Percentiles rank a stretch among this genome's conserved stretches.
Conservation (phyloP, 2,888 invertebrate genomes). For the Adela reaumurella region DNA sequence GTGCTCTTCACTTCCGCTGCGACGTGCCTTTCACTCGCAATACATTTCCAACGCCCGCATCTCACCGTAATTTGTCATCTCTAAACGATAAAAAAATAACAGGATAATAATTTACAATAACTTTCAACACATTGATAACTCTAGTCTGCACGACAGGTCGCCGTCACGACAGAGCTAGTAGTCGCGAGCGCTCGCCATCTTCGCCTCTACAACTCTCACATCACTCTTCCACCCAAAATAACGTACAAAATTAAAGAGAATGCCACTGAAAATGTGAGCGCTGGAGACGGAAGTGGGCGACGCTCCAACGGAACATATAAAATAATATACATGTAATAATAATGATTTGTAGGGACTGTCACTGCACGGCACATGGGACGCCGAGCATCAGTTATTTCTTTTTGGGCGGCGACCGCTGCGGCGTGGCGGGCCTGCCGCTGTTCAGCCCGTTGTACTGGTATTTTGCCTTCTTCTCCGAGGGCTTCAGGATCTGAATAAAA, state of each 20-base stretch:
- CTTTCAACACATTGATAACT: constrained; percentile 35
- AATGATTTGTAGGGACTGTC: constrained; percentile 53
- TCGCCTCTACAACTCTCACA: too few species aligned
- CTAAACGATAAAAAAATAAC: constrained; percentile 28
- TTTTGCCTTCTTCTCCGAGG: constrained; percentile 99
- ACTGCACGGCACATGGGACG: constrained; percentile 51
- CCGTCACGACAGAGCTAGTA: too few species aligned
- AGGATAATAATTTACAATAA: constrained; percentile 32
- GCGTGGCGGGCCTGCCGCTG: constrained; percentile 81
- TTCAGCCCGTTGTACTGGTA: constrained; percentile 92
- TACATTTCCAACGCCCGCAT: constrained; percentile 45
- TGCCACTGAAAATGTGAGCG: too few species aligned
- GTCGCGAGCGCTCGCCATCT: too few species aligned
- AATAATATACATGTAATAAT: constrained; percentile 36
- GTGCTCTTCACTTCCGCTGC: constrained; percentile 50
- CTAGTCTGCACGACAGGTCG: too few species aligned
- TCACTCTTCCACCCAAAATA: constrained; percentile 45
- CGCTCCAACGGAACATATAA: constrained; percentile 36
- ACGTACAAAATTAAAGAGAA: constrained; percentile 37
- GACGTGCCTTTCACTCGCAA: constrained; percentile 34
- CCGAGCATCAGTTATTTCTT: constrained; percentile 64
- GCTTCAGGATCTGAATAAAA: constrained; percentile 88
- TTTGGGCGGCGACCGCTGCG: constrained; percentile 72
- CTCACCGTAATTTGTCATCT: constrained; percentile 37
- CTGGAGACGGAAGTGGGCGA: not conserved